Percentiles rank a stretch among this genome's conserved stretches.
These are phyloP conservation scores for Polia nebulosa DNA, from an alignment of 2,888 invertebrate species.

Conservation along the genomic window DNA sequence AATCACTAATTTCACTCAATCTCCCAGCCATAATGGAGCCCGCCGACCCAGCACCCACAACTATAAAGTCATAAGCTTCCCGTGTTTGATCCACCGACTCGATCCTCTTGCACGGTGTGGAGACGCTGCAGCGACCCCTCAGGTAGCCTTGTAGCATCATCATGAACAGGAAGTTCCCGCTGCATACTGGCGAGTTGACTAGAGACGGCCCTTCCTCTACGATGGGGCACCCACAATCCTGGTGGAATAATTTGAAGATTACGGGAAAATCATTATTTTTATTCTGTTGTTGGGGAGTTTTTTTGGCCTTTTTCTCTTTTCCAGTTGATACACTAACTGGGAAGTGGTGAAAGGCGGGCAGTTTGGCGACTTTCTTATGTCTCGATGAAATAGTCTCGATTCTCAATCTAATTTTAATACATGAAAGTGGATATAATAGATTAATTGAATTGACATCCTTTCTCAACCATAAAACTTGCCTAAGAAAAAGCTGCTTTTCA, in stretches of 20 bases:
- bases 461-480: no score
- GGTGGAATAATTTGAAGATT: conserved; percentile 15
- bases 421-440: no score
- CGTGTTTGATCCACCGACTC: conserved; percentile 78
- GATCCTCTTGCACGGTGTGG: conserved; percentile 90
- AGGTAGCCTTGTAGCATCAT: conserved; percentile 91
- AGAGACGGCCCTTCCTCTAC: conserved; percentile 88
- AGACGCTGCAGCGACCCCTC: conserved; percentile 86
- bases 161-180: conserved; percentile 91
- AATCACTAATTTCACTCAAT: conserved; percentile 88
- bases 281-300: no score
- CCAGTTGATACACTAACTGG: no score
- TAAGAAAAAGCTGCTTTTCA: no score
- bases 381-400: no score
- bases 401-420: no score
- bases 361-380: no score
- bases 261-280: no score
- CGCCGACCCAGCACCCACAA: conserved; percentile 92
- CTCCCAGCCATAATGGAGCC: conserved; percentile 92
- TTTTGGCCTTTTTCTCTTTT: no score
- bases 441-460: no score
- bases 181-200: conserved; percentile 89
- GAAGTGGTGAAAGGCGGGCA: no score
- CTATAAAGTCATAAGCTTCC: conserved; percentile 91
- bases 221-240: conserved; percentile 87